phyloP scores from a whole-genome alignment of 1,140 invertebrate species.

The Ostrea edulis region DNA sequence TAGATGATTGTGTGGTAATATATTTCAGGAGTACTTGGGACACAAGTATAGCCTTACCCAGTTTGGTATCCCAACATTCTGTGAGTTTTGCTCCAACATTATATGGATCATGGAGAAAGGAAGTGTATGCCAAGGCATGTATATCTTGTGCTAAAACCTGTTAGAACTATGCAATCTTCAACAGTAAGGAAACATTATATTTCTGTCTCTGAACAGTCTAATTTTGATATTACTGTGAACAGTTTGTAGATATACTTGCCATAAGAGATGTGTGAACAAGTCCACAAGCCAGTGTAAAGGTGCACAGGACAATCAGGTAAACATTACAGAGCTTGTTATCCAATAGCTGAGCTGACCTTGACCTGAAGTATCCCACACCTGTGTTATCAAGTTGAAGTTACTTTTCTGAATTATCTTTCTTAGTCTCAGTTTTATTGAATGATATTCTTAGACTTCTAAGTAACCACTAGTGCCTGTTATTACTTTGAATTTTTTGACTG shows the following conservation, averaged over 20 bases:
- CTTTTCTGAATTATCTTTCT: neutral
- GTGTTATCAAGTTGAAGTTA: neutral
- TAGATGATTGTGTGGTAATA: neutral
- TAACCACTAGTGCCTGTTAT: neutral
- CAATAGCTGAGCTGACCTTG: neutral
- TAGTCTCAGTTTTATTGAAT: neutral
- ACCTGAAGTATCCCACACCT: neutral
- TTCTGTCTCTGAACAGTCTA: neutral
- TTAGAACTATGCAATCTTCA: neutral
- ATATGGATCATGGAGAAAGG: constrained; percentile 97
- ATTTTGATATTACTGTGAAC: constrained; percentile 78
- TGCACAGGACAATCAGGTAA: constrained; percentile 70
- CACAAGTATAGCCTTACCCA: constrained; percentile 93
- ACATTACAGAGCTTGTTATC: neutral
- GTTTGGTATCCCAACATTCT: constrained; percentile 97
- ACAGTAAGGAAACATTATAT: neutral
- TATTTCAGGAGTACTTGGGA: constrained; percentile 84
- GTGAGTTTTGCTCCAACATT: constrained; percentile 95
- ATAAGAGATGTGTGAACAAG: constrained; percentile 94
- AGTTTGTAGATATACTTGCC: constrained; percentile 95
- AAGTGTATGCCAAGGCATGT: constrained; percentile 87
- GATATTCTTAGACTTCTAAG: neutral
- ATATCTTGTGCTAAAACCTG: neutral
- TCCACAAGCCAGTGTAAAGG: constrained; percentile 81
- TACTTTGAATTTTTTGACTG: neutral